Evolutionary conservation across 2,797 vertebrate genomes (phyloP).

Genomic region (Fratercula arctica): DNA sequence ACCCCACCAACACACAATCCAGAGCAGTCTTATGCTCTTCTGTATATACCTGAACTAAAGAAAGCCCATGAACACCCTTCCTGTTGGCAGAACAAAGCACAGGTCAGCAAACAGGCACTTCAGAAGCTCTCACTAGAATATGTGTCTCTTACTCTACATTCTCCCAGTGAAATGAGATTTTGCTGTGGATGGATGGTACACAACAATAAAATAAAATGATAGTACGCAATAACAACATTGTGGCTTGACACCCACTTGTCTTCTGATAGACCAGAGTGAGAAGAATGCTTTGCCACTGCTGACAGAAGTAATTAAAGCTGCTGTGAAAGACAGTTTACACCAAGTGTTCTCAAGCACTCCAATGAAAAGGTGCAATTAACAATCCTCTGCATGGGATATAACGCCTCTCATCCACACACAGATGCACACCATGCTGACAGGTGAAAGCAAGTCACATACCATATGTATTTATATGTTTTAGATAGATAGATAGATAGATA

Average conservation of each 20-base stretch:
- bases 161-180: background rate
- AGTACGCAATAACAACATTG: background rate
- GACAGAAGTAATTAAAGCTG: background rate
- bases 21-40: background rate
- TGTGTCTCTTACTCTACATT: fast-evolving
- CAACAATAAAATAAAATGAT: background rate
- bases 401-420: background rate
- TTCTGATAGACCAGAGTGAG: background rate
- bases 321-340: background rate
- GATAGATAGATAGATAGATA: background rate
- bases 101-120: background rate
- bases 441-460: background rate
- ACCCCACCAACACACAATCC: background rate
- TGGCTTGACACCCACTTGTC: background rate
- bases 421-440: background rate
- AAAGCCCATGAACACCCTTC: fast-evolving
- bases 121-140: background rate
- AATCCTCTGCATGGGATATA: background rate
- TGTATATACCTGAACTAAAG: background rate
- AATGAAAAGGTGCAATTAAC: background rate
- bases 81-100: background rate
- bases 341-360: background rate
- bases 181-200: background rate
- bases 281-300: background rate
- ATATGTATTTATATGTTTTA: background rate